Evolutionary conservation across 2,888 invertebrate species (phyloP).

Genomic region (Phalera bucephala): DNA sequence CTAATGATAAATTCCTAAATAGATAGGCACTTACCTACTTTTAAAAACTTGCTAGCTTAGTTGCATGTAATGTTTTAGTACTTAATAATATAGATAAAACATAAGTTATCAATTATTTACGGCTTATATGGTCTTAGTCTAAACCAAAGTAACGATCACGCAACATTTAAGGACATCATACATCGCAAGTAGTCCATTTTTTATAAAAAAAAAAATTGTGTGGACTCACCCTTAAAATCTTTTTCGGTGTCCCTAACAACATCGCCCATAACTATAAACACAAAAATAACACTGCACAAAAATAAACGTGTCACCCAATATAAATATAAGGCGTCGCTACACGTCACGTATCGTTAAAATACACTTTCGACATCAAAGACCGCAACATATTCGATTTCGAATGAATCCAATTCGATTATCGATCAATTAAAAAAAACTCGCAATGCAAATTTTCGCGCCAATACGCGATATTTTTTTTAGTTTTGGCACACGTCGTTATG

Average conservation of each 20-base stretch:
- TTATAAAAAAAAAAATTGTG: slow-evolving; percentile 3
- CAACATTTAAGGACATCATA: too few species aligned
- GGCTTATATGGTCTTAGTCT: too few species aligned
- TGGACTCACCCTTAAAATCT: slow-evolving; percentile 28
- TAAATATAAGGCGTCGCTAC: slow-evolving; percentile 15
- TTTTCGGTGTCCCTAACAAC: slow-evolving; percentile 33
- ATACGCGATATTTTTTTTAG: slow-evolving; percentile 34
- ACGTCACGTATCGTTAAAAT: slow-evolving; percentile 12
- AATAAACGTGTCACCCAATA: slow-evolving; percentile 33
- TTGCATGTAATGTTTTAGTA: too few species aligned
- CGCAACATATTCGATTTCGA: slow-evolving; percentile 5
- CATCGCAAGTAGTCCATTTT: too few species aligned
- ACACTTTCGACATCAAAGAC: too few species aligned
- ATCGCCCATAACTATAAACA: slow-evolving; percentile 42
- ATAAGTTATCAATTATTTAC: too few species aligned
- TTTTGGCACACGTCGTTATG: slow-evolving; percentile 51
- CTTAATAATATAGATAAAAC: too few species aligned
- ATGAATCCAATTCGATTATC: slow-evolving; percentile 7
- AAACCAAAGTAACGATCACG: too few species aligned
- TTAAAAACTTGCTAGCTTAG: too few species aligned
- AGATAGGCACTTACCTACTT: too few species aligned
- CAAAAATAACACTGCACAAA: slow-evolving; percentile 20
- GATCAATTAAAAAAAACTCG: slow-evolving; percentile 20
- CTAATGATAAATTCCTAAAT: too few species aligned
- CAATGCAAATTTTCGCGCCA: slow-evolving; percentile 45